Percentiles rank a stretch among this genome's conserved stretches.
These are phyloP conservation scores for Vanacampus margaritifer DNA, from an alignment of 2,113 vertebrate genomes.

Conservation along the genomic window DNA sequence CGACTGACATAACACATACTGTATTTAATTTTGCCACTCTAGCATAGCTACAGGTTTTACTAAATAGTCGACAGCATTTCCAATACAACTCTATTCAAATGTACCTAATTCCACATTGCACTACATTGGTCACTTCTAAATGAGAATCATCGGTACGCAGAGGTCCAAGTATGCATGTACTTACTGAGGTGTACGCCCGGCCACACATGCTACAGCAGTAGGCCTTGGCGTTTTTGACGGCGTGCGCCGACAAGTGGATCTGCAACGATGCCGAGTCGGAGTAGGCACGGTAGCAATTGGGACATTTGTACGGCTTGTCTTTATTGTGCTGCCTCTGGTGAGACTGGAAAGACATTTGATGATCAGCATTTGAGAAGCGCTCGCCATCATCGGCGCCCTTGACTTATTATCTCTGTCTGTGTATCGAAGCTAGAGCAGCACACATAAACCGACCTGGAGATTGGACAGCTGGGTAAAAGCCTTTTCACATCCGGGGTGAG, in stretches of 20 bases:
- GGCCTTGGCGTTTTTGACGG: conserved; percentile 97
- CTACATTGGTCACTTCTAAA: background rate
- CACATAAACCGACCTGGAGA: conserved; percentile 65
- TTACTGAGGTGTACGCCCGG: conserved; percentile 96
- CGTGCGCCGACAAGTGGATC: conserved; percentile 97
- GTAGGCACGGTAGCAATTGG: conserved; percentile 98
- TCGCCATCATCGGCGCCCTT: background rate
- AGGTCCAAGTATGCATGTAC: conserved; percentile 40
- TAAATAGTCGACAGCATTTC: background rate
- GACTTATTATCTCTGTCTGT: background rate
- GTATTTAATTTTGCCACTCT: too few relatives aligned
- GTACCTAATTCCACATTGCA: background rate
- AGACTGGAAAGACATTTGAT: conserved; percentile 76
- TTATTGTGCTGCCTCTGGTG: conserved; percentile 99
- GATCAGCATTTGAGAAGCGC: background rate
- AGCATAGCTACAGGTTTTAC: too few relatives aligned
- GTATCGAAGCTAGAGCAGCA: background rate
- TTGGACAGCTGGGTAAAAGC: conserved; percentile 80
- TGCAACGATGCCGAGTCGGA: conserved; percentile 96
- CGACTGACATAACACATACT: too few relatives aligned
- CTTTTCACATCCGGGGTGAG: conserved; percentile 79
- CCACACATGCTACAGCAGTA: conserved; percentile 99
- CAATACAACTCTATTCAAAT: background rate
- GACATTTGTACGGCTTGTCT: conserved; percentile 99
- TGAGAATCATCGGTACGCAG: background rate